Evolutionary conservation across 2,888 invertebrate species (phyloP), one percentile per base, ranked within the genome.

Genomic region (Macrostomum cliftonense): DNA sequence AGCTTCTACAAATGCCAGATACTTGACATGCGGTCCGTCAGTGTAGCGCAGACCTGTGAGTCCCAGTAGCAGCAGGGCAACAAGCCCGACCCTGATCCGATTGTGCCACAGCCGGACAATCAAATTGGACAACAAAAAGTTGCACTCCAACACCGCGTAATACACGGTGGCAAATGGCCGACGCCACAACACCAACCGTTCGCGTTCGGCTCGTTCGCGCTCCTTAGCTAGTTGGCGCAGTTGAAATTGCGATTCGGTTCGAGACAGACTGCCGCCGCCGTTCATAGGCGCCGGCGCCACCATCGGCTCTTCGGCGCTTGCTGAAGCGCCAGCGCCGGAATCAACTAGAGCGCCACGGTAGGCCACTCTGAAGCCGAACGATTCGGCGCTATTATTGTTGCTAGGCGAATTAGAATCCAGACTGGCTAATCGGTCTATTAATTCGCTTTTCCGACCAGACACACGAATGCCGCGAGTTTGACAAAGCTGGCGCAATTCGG

Each of bases 111-210:
- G 71, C 63, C 80, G 80, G 73, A 45, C 73, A 80, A 71, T 64
- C 80, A 80, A 73, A 45, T 73, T 75, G 56, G 72, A 74, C 60
- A 77, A 70, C 60, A 82, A 73, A 62, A 78, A 74, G 52, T 77
- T 70, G 56, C 80, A 72, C 75, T 88, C 86, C 62, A 77, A 76
- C 61, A 77, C 70, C 73, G 82, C 84, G 73, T 83, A 87, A 64
- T 82, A 79, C 52, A 83, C 63, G 1, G 86, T 86, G 61, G 75
- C 76, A 53, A 85, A 58, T 11, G 88, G 87, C 60, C 77, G 76
- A 63, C 80, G 77, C 84, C 85, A 85, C 56, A 88, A 70, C 54
- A 86, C 83, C 55, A 84, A 64, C 55, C 71, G 61, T 70, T 78
- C 70, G 60, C 78, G 69, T 70, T 82, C 80, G 49, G 55, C 17